These are phyloP conservation scores for Chlorops oryzae DNA, from an alignment of 1,140 invertebrate genomes.

Conservation along the genomic window DNA sequence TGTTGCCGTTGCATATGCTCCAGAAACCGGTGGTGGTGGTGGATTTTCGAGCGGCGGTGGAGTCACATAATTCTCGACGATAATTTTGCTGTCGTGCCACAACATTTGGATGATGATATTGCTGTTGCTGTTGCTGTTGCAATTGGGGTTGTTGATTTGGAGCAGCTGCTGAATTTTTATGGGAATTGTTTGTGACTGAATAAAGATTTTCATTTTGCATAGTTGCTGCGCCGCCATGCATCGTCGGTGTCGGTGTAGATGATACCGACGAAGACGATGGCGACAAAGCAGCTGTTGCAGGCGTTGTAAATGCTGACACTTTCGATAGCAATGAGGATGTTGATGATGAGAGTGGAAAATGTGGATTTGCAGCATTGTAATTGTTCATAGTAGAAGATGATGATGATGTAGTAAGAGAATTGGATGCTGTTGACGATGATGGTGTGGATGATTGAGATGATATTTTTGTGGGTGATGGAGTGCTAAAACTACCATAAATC, in stretches of 20 bases:
- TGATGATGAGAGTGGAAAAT: slow-evolving; percentile 44
- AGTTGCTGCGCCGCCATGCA: too few species aligned
- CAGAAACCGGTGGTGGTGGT: slow-evolving; percentile 40
- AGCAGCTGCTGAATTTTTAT: slow-evolving; percentile 9
- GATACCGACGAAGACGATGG: neutral
- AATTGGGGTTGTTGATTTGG: slow-evolving; percentile 2
- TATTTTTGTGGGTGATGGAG: slow-evolving; percentile 28
- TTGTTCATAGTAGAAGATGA: slow-evolving; percentile 13
- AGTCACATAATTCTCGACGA: slow-evolving; percentile 33
- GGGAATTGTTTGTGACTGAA: neutral
- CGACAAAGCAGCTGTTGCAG: slow-evolving; percentile 14
- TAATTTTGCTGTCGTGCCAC: slow-evolving; percentile 28
- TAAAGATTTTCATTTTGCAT: neutral
- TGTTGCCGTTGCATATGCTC: slow-evolving; percentile 29
- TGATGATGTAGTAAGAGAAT: slow-evolving; percentile 14
- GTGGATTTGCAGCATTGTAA: slow-evolving; percentile 40
- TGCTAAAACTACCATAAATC: slow-evolving; percentile 44
- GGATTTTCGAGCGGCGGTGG: slow-evolving; percentile 44
- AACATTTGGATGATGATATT: slow-evolving; percentile 17
- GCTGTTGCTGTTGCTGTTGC: slow-evolving; percentile 28
- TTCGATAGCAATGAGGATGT: slow-evolving; percentile 45
- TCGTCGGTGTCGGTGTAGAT: slow-evolving; percentile 1
- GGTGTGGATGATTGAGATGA: slow-evolving; percentile 17
- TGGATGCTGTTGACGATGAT: slow-evolving; percentile 8
- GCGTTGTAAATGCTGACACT: slow-evolving; percentile 45